These are phyloP conservation scores for Hypanus sabinus DNA, from an alignment of 2,113 vertebrate genomes.

Conservation along the genomic window DNA sequence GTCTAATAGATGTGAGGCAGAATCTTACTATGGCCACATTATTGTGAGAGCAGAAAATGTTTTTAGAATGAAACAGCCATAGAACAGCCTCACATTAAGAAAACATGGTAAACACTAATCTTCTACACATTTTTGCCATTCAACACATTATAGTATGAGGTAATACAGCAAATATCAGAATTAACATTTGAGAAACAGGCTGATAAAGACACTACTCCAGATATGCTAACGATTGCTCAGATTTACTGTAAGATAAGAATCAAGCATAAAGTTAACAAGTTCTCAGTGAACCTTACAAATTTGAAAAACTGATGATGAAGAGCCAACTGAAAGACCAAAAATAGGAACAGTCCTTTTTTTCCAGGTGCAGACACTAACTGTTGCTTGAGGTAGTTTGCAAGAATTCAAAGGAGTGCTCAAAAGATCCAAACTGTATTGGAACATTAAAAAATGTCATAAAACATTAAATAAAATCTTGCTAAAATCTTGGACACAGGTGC, in stretches of 20 bases:
- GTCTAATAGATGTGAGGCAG: not conserved
- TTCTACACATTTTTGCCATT: not conserved
- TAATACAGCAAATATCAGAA: not conserved
- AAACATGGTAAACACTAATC: constrained; percentile 5
- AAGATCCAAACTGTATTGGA: no score
- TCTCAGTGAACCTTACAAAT: not conserved
- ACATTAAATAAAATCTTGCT: not conserved
- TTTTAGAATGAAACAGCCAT: not conserved
- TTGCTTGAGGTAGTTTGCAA: not conserved
- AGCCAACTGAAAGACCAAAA: not conserved
- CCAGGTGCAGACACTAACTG: not conserved
- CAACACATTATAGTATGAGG: not conserved
- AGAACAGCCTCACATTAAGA: not conserved
- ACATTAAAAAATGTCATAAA: not conserved
- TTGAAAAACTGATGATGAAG: not conserved
- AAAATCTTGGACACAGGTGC: not conserved
- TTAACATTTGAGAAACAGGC: constrained; percentile 20
- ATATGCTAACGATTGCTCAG: not conserved
- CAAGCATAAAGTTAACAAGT: constrained; percentile 3
- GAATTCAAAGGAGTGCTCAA: not conserved
- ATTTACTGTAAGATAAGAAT: not conserved
- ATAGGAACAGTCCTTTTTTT: not conserved
- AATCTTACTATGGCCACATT: not conserved
- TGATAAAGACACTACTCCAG: not conserved
- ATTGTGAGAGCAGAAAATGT: not conserved